These are phyloP conservation scores for Apolygus lucorum DNA, from an alignment of 1,140 invertebrate genomes.

Conservation along the genomic window DNA sequence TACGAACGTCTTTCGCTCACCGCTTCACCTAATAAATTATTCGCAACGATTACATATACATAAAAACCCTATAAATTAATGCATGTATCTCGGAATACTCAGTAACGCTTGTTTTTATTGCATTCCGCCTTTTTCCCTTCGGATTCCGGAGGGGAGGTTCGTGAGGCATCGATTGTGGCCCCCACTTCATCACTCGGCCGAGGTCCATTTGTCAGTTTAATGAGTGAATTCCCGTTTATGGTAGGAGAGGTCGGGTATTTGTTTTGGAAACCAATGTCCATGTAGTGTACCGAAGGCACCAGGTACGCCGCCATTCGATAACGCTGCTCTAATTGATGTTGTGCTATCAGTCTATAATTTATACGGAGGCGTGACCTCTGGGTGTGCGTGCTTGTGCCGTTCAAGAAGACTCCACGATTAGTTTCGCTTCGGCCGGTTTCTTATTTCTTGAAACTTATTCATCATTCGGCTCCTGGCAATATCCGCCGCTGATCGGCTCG, in stretches of 20 bases:
- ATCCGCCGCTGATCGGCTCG: too few relatives aligned
- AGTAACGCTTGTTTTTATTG: conserved; percentile 11
- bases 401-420: not conserved
- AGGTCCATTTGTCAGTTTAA: conserved; percentile 5
- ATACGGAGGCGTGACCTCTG: conserved; percentile 3
- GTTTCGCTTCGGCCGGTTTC: not conserved
- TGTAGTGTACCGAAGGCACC: conserved; percentile 3
- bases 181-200: not conserved
- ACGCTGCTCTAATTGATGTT: not conserved
- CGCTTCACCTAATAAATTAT: conserved; percentile 11
- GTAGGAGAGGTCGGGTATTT: not conserved
- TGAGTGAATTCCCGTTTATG: conserved; percentile 16
- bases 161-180: not conserved
- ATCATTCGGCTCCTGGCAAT: not conserved
- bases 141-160: conserved; percentile 3
- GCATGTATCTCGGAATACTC: conserved; percentile 8
- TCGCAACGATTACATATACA: conserved; percentile 12
- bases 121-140: not conserved
- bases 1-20: not conserved
- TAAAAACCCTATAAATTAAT: conserved; percentile 15
- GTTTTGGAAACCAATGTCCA: not conserved
- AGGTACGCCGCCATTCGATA: not conserved
- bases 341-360: conserved; percentile 1
- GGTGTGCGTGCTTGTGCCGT: conserved; percentile 2
- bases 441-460: not conserved